A percentile compares a stretch with the other conserved stretches of the same genome.
Evolutionary conservation across 2,888 invertebrate genomes (phyloP).

Genomic region (Drosophila antonietae): DNA sequence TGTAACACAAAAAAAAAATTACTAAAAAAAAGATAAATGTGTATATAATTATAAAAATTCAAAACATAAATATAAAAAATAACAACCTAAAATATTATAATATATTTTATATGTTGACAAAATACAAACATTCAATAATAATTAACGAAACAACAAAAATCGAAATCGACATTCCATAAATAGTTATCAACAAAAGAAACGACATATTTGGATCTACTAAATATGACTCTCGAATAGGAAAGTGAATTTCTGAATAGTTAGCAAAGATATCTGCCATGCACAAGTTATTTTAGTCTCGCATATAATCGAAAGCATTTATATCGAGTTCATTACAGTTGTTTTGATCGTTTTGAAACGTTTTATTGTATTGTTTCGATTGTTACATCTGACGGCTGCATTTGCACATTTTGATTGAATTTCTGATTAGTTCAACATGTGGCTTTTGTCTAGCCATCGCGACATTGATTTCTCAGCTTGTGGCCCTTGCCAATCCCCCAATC

Average conservation of each 20-base stretch:
- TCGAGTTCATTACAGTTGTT: constrained; percentile 7
- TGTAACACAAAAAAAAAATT: neutral
- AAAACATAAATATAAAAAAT: neutral
- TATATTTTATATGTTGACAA: no score
- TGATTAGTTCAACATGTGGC: constrained; percentile 72
- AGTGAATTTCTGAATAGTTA: neutral
- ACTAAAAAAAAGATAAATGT: neutral
- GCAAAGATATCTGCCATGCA: no score
- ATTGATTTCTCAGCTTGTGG: constrained; percentile 74
- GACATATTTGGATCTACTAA: neutral
- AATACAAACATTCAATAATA: neutral
- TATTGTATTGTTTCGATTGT: constrained; percentile 30
- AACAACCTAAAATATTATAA: no score
- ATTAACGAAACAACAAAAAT: neutral
- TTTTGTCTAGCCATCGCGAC: constrained; percentile 58
- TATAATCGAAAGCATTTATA: constrained; percentile 18
- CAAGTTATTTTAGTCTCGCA: neutral
- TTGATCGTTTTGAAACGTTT: constrained; percentile 35
- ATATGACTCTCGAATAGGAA: neutral
- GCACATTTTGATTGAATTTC: constrained; percentile 73
- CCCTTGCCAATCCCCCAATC: constrained; percentile 26
- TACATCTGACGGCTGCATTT: constrained; percentile 42
- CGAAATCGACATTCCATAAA: neutral
- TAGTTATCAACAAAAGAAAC: neutral
- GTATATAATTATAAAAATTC: neutral